These are phyloP conservation scores for Sanderia malayensis DNA, from an alignment of 30 jellyfish, hydroid and myxozoan genomes.

Conservation along the genomic window DNA sequence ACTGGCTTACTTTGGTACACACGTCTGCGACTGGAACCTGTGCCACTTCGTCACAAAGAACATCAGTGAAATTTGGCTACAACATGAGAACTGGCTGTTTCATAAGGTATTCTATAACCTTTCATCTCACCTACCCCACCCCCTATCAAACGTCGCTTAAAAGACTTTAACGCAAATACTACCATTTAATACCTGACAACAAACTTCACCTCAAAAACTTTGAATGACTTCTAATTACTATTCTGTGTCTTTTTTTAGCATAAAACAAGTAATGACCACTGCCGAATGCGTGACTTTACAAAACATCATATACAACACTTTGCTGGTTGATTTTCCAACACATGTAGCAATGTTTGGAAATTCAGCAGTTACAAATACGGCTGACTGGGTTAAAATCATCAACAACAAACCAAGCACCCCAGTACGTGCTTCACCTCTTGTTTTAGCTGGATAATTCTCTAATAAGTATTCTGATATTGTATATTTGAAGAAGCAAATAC, in stretches of 20 bases:
- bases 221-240: not conserved
- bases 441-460: no score
- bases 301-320: slow-evolving; percentile 50
- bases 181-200: no score
- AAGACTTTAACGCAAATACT: no score
- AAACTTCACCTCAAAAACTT: no score
- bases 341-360: slow-evolving; percentile 93
- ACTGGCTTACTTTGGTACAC: slow-evolving; percentile 65
- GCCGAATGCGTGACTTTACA: slow-evolving; percentile 74
- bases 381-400: slow-evolving; percentile 85
- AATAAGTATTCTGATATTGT: no score
- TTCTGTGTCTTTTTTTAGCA: slow-evolving; percentile 64
- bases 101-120: slow-evolving; percentile 70
- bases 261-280: slow-evolving; percentile 69
- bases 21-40: slow-evolving; percentile 63
- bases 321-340: slow-evolving; percentile 68
- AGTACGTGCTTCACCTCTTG: no score
- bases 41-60: slow-evolving; percentile 51
- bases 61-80: slow-evolving; percentile 68
- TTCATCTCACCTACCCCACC: no score
- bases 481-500: no score
- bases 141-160: no score
- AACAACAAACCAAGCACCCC: slow-evolving; percentile 54
- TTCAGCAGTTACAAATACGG: slow-evolving; percentile 69
- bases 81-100: slow-evolving; percentile 78